Conservation (phyloP, 2,888 invertebrate genomes). For the Abscondita cerata region DNA sequence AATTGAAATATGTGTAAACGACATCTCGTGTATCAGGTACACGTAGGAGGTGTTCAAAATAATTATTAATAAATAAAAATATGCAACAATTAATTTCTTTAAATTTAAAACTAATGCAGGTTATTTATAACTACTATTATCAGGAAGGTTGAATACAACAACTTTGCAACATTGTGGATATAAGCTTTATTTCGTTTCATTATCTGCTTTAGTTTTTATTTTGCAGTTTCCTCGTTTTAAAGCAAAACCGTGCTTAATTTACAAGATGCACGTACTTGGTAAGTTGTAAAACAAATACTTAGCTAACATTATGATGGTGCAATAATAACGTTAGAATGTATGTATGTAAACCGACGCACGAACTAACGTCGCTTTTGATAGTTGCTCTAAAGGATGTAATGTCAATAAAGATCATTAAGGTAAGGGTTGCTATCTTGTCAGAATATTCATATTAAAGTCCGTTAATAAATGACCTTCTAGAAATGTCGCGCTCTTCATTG, state of each 20-base stretch:
- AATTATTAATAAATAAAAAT: no score
- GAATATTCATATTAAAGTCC: slow-evolving; percentile 33
- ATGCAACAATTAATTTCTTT: no score
- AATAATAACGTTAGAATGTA: neutral
- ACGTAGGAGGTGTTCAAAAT: no score
- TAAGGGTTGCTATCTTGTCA: slow-evolving; percentile 39
- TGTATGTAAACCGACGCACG: neutral
- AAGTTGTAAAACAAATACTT: slow-evolving; percentile 8
- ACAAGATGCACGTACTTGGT: slow-evolving; percentile 1
- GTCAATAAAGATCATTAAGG: slow-evolving; percentile 55
- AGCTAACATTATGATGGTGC: neutral
- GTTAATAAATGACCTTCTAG: slow-evolving; percentile 46
- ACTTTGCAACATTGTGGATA: no score
- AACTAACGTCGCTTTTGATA: slow-evolving; percentile 41
- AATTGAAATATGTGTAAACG: no score
- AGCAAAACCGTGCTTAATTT: neutral
- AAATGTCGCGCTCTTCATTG: slow-evolving; percentile 46
- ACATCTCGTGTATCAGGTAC: no score
- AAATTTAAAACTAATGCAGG: no score
- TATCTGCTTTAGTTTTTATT: no score
- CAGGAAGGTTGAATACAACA: no score
- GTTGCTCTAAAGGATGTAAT: slow-evolving; percentile 50
- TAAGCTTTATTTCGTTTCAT: no score
- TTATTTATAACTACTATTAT: no score
- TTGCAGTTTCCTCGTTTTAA: no score